Evolutionary conservation across 2,797 vertebrate genomes (phyloP).

Genomic region (Pseudochaenichthys georgianus): DNA sequence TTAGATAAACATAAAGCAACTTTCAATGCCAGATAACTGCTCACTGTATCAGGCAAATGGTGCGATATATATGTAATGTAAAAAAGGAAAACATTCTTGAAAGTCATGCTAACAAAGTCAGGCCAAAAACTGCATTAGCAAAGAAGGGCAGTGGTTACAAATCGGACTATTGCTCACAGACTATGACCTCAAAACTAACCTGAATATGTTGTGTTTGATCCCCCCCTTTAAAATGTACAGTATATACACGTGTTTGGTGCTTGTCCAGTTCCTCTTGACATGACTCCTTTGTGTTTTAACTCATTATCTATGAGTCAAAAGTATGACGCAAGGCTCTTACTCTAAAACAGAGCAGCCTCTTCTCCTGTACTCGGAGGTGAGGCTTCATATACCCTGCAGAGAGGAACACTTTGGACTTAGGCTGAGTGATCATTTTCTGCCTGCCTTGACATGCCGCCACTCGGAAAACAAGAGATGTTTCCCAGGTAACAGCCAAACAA

Average conservation of each 20-base stretch:
- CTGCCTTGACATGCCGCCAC: constrained; percentile 77
- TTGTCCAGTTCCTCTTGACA: not conserved
- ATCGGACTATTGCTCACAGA: not conserved
- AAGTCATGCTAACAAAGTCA: not conserved
- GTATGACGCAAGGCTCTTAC: constrained; percentile 2
- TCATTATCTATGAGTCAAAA: not conserved
- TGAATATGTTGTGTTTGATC: not conserved
- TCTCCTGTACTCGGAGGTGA: constrained; percentile 34
- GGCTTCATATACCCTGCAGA: constrained; percentile 32
- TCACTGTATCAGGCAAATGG: not conserved
- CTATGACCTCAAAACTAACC: not conserved
- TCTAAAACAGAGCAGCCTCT: constrained; percentile 14
- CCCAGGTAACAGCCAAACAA: constrained; percentile 79
- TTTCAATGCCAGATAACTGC: not conserved
- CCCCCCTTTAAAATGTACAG: not conserved
- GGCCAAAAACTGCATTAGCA: not conserved
- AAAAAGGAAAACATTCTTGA: not conserved
- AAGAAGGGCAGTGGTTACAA: not conserved
- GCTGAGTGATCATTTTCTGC: constrained; percentile 66
- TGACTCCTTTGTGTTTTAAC: not conserved
- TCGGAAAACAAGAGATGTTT: constrained; percentile 76
- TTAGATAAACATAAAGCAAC: not conserved
- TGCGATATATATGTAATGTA: not conserved
- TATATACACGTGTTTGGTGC: not conserved
- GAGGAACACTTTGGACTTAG: constrained; percentile 58